Evolutionary conservation across 53 echinoderm and acorn worm genomes (phyloP), one percentile per base, ranked within the genome.

Genomic region (Glandiceps talaboti): DNA sequence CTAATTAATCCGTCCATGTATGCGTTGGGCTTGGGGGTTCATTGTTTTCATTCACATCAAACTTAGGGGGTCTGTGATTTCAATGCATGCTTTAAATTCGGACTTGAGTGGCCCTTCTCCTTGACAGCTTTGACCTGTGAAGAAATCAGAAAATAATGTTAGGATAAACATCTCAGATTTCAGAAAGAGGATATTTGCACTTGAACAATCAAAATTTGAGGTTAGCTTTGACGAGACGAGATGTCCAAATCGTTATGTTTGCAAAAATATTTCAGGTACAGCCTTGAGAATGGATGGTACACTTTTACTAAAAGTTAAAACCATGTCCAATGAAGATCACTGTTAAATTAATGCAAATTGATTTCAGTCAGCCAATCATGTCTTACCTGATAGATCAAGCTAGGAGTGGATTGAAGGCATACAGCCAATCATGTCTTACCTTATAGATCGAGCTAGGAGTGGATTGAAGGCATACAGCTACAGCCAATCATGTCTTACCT

Each of bases 401-500:
- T 30, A 95, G 87, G 77, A 95, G 89, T 28, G 95, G 95, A 74
- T 95, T 95, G 85, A 95, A 95, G 82, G 95, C 95, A 83, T 95
- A 95, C 33, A 95, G 85, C 95, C 94, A 94, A 79, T 95, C 95
- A 87, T 92, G 92, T 77, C 76, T 74, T 76, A 96, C 89, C 97
- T 88, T 81, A 96, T 96, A 33, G 97, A 96, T 14, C 97, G 93
- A 76, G 97, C 97, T 29, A 96, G 87, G 76, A 96, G 89, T 29
- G 97, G 97, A 74, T 96, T 96, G 86, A 96, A 96, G 81, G 97
- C 97, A 84, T 96, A 96, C 32, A 96, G 86, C n/a, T n/a, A n/a
- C n/a, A n/a, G n/a, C 97, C 96, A 95, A 80, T 96, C 97, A 87
- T 92, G 92, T 77, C 93, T 91, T 74, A 93, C 97, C 91, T 96